These are phyloP conservation scores for Panthera leo DNA, from an alignment of 2,113 vertebrate genomes.

Conservation along the genomic window DNA sequence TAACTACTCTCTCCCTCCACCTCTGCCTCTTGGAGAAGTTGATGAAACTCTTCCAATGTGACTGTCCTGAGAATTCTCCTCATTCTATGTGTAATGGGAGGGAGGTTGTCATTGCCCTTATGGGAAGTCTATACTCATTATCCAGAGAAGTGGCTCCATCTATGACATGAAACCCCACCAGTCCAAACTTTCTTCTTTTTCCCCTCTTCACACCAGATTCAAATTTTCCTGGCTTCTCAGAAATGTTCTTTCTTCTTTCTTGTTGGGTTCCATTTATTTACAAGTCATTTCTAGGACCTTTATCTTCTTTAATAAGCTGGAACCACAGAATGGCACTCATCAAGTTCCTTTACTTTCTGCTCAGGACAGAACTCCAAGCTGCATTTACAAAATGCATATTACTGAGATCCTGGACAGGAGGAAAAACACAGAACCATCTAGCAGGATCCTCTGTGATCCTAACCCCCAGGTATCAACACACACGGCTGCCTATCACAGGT, in stretches of 20 bases:
- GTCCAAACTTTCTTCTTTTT: neutral
- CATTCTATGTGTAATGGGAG: neutral
- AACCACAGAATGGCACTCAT: neutral
- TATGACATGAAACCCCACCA: rapidly evolving
- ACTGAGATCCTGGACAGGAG: neutral
- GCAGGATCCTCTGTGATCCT: neutral
- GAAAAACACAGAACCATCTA: neutral
- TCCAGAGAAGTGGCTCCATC: neutral
- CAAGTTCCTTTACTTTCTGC: neutral
- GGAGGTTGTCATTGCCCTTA: neutral
- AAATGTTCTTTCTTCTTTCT: conserved; percentile 13
- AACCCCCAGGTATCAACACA: neutral
- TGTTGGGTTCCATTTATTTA: neutral
- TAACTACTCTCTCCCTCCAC: neutral
- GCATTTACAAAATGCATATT: neutral
- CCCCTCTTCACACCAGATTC: neutral
- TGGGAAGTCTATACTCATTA: neutral
- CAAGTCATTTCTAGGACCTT: neutral
- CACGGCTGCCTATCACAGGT: too few relatives aligned
- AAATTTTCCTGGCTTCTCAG: neutral
- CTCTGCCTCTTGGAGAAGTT: neutral
- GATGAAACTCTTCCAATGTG: neutral
- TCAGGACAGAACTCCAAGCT: neutral
- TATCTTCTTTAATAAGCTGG: neutral
- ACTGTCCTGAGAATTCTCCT: neutral